phyloP scores from a whole-genome alignment of 2,888 invertebrate species.

The Coelinius sp. region DNA sequence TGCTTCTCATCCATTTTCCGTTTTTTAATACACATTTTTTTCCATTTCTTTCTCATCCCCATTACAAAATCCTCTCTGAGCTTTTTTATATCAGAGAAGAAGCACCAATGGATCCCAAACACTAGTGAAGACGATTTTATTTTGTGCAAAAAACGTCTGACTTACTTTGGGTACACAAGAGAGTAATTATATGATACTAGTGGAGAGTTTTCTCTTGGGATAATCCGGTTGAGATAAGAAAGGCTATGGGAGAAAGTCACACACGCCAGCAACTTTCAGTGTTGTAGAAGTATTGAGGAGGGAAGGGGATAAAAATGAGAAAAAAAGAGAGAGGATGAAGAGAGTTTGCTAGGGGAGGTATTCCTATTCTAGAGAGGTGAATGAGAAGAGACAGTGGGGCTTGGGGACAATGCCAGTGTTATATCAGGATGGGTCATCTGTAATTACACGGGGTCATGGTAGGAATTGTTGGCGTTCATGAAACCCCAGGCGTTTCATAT shows the following conservation, averaged over 20 bases:
- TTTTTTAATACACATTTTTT: background rate
- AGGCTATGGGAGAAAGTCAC: conserved; percentile 10
- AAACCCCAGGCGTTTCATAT: conserved; percentile 48
- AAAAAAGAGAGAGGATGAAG: conserved; percentile 18
- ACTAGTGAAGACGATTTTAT: background rate
- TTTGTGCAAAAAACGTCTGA: background rate
- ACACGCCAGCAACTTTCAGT: conserved; percentile 12
- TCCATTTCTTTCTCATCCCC: background rate
- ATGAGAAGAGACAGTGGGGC: background rate
- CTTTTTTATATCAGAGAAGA: background rate
- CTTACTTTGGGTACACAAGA: conserved; percentile 7
- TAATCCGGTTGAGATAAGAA: background rate
- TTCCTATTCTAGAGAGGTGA: background rate
- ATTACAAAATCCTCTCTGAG: background rate
- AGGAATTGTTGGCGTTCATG: conserved; percentile 49
- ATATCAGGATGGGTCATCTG: conserved; percentile 54
- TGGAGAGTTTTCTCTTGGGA: background rate
- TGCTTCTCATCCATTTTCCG: too few species aligned
- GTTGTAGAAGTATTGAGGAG: background rate
- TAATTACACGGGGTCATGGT: conserved; percentile 53
- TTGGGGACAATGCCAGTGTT: conserved; percentile 5
- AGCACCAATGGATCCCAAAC: background rate
- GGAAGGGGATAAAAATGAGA: background rate
- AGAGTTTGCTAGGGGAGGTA: conserved; percentile 7
- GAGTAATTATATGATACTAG: conserved; percentile 17